Evolutionary conservation across 2,888 invertebrate species (phyloP).

Genomic region (Dromius quadrimaculatus): DNA sequence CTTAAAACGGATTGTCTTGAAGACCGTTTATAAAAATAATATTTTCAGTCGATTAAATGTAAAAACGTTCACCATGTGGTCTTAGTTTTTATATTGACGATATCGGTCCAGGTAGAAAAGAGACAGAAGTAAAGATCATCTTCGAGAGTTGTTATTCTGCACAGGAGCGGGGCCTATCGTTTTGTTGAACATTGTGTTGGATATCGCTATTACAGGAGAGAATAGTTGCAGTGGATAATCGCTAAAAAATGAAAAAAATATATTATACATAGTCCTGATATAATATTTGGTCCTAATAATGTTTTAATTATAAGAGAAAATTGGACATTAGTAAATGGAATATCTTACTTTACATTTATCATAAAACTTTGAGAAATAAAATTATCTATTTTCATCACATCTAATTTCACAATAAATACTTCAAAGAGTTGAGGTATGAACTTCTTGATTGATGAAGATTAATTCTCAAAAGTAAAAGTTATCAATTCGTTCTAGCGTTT

Average conservation of each 20-base stretch:
- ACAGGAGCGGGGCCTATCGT: constrained; percentile 65
- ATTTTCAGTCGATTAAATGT: constrained; percentile 38
- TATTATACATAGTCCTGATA: no score
- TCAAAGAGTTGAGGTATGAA: no score
- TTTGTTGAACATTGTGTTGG: constrained; percentile 81
- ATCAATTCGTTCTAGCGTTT: no score
- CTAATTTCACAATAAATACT: no score
- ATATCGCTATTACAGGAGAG: constrained; percentile 85
- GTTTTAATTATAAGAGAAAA: no score
- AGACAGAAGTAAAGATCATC: constrained; percentile 58
- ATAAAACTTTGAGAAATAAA: no score
- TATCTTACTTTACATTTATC: no score
- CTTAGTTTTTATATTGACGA: constrained; percentile 34
- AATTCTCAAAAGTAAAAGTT: no score
- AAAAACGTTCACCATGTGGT: constrained; percentile 6
- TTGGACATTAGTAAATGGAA: no score
- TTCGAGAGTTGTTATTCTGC: constrained; percentile 47
- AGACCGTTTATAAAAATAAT: constrained; percentile 47
- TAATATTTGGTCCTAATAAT: no score
- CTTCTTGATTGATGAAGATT: no score
- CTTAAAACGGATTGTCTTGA: constrained; percentile 44
- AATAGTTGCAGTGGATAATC: constrained; percentile 82
- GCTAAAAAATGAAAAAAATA: constrained; percentile 67
- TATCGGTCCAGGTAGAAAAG: constrained; percentile 56
- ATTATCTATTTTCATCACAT: no score